phyloP scores from a whole-genome alignment of 2,797 vertebrate genomes.

The Periparus ater region DNA sequence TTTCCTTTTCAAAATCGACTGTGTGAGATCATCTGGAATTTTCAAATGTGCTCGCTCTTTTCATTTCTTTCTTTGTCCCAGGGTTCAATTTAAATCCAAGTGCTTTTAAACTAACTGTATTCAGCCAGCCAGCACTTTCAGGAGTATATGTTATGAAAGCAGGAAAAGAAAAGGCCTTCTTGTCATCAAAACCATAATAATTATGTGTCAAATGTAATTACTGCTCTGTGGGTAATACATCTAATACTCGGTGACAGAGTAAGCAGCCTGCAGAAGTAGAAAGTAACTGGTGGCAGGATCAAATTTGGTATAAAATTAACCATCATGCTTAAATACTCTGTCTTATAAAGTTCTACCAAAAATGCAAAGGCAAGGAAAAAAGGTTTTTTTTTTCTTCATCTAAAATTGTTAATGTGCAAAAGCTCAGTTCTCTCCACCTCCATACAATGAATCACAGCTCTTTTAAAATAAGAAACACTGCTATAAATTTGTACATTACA shows the following conservation, averaged over 20 bases:
- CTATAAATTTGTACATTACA: not conserved
- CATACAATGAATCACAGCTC: constrained; percentile 14
- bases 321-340: constrained; percentile 62
- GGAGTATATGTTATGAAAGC: constrained; percentile 82
- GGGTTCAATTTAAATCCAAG: constrained; percentile 74
- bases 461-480: constrained; percentile 24
- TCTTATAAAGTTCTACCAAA: constrained; percentile 61
- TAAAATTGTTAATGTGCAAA: not conserved
- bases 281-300: constrained; percentile 73
- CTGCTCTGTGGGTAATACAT: constrained; percentile 79
- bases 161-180: constrained; percentile 80
- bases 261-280: constrained; percentile 75
- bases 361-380: constrained; percentile 14
- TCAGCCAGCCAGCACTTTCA: constrained; percentile 78
- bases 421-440: constrained; percentile 11
- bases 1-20: constrained; percentile 63
- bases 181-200: constrained; percentile 87
- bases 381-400: not conserved
- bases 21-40: constrained; percentile 81
- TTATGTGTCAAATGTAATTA: constrained; percentile 87
- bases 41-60: constrained; percentile 56
- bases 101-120: constrained; percentile 76
- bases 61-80: constrained; percentile 67
- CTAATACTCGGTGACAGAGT: constrained; percentile 81
- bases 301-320: constrained; percentile 81